Evolutionary conservation across 2,797 vertebrate genomes (phyloP).

Genomic region (Galagoides demidoff): DNA sequence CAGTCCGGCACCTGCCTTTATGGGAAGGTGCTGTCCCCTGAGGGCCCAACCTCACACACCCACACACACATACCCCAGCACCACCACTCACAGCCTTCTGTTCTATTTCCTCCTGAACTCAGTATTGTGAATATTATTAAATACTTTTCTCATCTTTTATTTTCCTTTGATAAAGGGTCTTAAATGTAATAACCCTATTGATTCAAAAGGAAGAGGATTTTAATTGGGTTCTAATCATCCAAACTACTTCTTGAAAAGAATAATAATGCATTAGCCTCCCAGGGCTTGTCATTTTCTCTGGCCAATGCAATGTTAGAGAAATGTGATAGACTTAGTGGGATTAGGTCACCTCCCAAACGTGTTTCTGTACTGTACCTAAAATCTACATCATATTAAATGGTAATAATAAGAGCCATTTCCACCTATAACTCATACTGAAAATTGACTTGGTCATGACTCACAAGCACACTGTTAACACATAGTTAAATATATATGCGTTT

Average conservation of each 20-base stretch:
- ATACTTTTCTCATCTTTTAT: not conserved
- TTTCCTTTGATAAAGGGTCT: slow-evolving; percentile 20
- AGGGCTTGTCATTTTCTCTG: slow-evolving; percentile 40
- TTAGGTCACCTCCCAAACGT: not conserved
- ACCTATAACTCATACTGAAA: slow-evolving; percentile 12
- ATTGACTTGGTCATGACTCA: slow-evolving; percentile 32
- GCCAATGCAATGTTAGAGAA: slow-evolving; percentile 59
- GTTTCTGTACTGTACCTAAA: slow-evolving; percentile 45
- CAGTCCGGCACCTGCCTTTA: not conserved
- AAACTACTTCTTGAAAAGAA: slow-evolving; percentile 18
- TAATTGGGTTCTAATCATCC: slow-evolving; percentile 19
- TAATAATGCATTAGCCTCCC: not conserved
- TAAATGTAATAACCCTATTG: not conserved
- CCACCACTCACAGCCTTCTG: not conserved
- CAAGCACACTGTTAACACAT: slow-evolving; percentile 54
- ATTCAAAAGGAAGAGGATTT: slow-evolving; percentile 54
- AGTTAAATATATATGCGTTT: slow-evolving; percentile 33
- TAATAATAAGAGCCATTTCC: slow-evolving; percentile 46
- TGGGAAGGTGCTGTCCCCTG: not conserved
- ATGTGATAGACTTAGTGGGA: slow-evolving; percentile 39
- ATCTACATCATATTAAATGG: not conserved
- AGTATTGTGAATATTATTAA: slow-evolving; percentile 38
- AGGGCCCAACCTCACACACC: not conserved
- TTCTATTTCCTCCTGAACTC: not conserved
- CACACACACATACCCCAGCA: not conserved